A percentile compares a stretch with the other conserved stretches of the same genome.
Conservation (phyloP, 2,888 invertebrate species). For the Drosophila lacicola region DNA sequence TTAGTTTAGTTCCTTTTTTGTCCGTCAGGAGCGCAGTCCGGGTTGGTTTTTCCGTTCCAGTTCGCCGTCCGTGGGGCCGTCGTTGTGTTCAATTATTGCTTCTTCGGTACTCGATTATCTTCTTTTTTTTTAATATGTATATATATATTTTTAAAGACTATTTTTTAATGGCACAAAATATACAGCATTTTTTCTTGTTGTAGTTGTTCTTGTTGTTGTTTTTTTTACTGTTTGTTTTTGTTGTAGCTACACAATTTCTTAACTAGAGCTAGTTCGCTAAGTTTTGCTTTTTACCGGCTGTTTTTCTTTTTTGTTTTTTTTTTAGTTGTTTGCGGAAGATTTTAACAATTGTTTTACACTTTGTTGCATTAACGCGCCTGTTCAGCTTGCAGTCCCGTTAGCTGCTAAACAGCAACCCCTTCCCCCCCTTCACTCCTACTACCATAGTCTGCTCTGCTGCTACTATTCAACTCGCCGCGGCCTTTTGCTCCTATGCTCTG, state of each 20-base stretch:
- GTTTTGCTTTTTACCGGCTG: conserved; percentile 12
- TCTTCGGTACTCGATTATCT: conserved; percentile 55
- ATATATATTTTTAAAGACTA: conserved; percentile 56
- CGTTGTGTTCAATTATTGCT: conserved; percentile 73
- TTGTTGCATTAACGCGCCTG: conserved; percentile 27
- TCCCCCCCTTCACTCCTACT: neutral
- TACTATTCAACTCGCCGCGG: conserved; percentile 47
- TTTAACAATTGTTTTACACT: conserved; percentile 42
- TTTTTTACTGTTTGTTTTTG: conserved; percentile 20
- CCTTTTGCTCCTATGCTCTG: conserved; percentile 55
- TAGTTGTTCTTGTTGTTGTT: conserved; percentile 21
- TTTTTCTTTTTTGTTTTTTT: neutral
- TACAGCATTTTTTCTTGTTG: conserved; percentile 55
- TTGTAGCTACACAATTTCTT: conserved; percentile 37
- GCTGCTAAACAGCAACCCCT: conserved; percentile 5
- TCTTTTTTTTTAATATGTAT: conserved; percentile 9
- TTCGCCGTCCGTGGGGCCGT: conserved; percentile 27
- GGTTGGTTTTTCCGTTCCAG: conserved; percentile 20
- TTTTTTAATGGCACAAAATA: conserved; percentile 77
- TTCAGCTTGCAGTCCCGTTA: conserved; percentile 29
- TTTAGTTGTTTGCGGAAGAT: conserved; percentile 38
- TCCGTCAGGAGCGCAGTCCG: conserved; percentile 6
- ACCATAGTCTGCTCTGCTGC: conserved; percentile 21
- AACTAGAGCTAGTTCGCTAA: conserved; percentile 40
- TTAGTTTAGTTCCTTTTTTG: conserved; percentile 2